phyloP scores from a whole-genome alignment of 2,888 invertebrate species.

The Campoletis raptor region DNA sequence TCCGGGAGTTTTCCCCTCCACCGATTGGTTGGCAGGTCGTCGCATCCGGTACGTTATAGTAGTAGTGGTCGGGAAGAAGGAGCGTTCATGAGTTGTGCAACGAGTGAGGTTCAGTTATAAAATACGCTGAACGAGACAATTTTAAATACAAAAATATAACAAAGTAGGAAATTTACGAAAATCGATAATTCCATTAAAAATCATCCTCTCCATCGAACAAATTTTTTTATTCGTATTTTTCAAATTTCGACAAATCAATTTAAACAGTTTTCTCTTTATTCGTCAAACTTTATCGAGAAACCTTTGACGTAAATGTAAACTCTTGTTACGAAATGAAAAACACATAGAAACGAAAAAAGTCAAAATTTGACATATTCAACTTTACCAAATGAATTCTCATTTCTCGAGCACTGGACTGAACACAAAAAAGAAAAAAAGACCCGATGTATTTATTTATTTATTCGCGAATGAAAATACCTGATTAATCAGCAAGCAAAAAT shows the following conservation, averaged over 20 bases:
- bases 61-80: conserved; percentile 36
- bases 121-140: conserved; percentile 7
- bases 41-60: conserved; percentile 55
- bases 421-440: too few relatives aligned
- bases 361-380: neutral
- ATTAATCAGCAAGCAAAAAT: neutral
- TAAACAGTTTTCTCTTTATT: neutral
- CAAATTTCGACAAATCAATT: too few relatives aligned
- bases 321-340: neutral
- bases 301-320: too few relatives aligned
- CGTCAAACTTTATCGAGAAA: neutral
- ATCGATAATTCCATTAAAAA: neutral
- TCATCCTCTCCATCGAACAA: neutral
- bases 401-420: too few relatives aligned
- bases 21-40: conserved; percentile 53
- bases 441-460: neutral
- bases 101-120: conserved; percentile 24
- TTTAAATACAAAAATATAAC: neutral
- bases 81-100: conserved; percentile 53
- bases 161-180: neutral
- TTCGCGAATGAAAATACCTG: neutral
- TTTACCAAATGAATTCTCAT: too few relatives aligned
- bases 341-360: neutral
- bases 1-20: conserved; percentile 36
- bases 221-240: too few relatives aligned